A percentile compares a stretch with the other conserved stretches of the same genome.
Conservation (phyloP, 2,888 invertebrate species). For the Graphium colonna region DNA sequence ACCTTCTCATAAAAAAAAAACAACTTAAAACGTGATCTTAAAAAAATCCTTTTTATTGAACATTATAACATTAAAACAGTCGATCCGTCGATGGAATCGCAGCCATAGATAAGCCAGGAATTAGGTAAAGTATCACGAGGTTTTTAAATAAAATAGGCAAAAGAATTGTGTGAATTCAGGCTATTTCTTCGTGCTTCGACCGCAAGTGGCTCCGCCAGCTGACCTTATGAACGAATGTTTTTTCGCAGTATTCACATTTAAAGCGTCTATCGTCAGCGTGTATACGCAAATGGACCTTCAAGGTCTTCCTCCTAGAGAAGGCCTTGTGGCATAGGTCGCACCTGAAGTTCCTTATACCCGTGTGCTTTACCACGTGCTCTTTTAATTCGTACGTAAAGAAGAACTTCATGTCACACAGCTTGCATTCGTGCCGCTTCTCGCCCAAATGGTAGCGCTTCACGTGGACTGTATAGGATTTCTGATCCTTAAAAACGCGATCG, state of each 20-base stretch:
- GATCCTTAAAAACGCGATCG: conserved; percentile 35
- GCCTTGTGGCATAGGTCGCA: conserved; percentile 41
- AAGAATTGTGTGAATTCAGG: too few species aligned
- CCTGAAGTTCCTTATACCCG: conserved; percentile 32
- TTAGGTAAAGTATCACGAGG: too few species aligned
- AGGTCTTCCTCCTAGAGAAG: conserved; percentile 34
- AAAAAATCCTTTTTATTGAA: too few species aligned
- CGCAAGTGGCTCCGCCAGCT: conserved; percentile 39
- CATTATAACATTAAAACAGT: too few species aligned
- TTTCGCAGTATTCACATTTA: conserved; percentile 39
- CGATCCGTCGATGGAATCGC: too few species aligned
- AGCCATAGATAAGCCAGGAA: too few species aligned
- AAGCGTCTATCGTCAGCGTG: conserved; percentile 41
- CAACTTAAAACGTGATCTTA: too few species aligned
- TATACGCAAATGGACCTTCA: conserved; percentile 43
- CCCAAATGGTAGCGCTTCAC: conserved; percentile 48
- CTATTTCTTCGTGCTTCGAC: conserved; percentile 34
- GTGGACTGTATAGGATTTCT: conserved; percentile 36
- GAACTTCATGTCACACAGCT: conserved; percentile 39
- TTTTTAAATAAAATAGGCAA: too few species aligned
- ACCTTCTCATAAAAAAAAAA: too few species aligned
- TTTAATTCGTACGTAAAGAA: conserved; percentile 34
- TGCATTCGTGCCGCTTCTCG: conserved; percentile 39
- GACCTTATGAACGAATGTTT: conserved; percentile 41
- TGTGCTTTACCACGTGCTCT: conserved; percentile 41